Evolutionary conservation across 1,140 invertebrate species (phyloP).

Genomic region (Pseudomyrmex sp.): DNA sequence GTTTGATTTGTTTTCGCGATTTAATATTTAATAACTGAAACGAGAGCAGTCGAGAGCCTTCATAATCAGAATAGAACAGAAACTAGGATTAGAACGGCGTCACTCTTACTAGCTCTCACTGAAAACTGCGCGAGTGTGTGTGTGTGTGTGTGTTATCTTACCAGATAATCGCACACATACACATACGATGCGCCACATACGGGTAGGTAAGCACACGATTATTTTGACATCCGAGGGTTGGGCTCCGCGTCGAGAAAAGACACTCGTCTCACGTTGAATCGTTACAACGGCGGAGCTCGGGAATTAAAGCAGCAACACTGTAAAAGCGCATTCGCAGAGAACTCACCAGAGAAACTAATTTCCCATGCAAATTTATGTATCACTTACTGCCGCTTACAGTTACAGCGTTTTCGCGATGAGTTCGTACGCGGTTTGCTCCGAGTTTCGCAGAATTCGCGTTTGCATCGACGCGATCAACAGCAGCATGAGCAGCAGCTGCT

Average conservation of each 20-base stretch:
- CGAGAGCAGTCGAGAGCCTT: too few relatives aligned
- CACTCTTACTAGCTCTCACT: too few relatives aligned
- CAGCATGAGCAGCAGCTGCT: not conserved
- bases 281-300: not conserved
- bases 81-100: too few relatives aligned
- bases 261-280: not conserved
- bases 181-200: too few relatives aligned
- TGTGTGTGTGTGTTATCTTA: too few relatives aligned
- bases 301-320: conserved; percentile 29
- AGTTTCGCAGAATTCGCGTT: conserved; percentile 30
- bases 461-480: conserved; percentile 8
- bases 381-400: conserved; percentile 28
- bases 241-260: not conserved
- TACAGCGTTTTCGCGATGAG: conserved; percentile 4
- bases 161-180: too few relatives aligned
- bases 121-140: too few relatives aligned
- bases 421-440: not conserved
- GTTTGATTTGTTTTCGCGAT: too few relatives aligned
- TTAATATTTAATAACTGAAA: too few relatives aligned
- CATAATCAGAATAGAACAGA: too few relatives aligned
- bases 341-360: not conserved
- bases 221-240: not conserved
- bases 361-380: conserved; percentile 54
- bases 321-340: not conserved
- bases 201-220: not conserved